Percentiles rank a stretch among this genome's conserved stretches.
Conservation (phyloP, 2,797 vertebrate species). For the Tapera naevia region DNA sequence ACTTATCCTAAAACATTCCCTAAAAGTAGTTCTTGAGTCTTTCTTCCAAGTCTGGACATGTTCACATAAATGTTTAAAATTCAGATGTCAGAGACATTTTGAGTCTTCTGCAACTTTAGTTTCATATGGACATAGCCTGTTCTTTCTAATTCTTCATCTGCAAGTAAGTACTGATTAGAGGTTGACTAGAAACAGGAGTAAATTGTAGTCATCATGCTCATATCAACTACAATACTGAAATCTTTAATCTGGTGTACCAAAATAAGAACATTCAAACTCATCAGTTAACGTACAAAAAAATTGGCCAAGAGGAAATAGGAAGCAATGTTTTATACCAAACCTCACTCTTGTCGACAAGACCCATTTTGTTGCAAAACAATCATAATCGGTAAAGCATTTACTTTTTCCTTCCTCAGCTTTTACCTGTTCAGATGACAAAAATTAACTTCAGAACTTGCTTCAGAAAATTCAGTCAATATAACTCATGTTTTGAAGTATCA, state of each 20-base stretch:
- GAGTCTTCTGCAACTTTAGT: background rate
- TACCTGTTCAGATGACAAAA: background rate
- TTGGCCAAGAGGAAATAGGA: background rate
- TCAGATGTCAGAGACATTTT: background rate
- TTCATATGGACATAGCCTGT: background rate
- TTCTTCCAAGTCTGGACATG: background rate
- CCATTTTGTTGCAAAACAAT: background rate
- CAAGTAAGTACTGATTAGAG: background rate
- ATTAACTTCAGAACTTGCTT: background rate
- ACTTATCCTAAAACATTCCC: background rate
- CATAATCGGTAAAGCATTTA: background rate
- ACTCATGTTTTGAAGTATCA: background rate
- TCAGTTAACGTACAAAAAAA: background rate
- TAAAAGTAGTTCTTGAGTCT: background rate
- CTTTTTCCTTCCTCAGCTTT: background rate
- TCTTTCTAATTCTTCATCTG: background rate
- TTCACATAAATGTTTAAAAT: background rate
- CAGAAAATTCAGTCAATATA: background rate
- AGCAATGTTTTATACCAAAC: background rate
- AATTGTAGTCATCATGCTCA: accelerated
- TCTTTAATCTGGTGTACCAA: background rate
- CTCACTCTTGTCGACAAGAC: background rate
- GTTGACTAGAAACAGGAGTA: background rate
- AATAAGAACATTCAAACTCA: background rate
- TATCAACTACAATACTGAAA: background rate